Conservation (phyloP, 2,888 invertebrate species). For the Liodrosophila aerea region DNA sequence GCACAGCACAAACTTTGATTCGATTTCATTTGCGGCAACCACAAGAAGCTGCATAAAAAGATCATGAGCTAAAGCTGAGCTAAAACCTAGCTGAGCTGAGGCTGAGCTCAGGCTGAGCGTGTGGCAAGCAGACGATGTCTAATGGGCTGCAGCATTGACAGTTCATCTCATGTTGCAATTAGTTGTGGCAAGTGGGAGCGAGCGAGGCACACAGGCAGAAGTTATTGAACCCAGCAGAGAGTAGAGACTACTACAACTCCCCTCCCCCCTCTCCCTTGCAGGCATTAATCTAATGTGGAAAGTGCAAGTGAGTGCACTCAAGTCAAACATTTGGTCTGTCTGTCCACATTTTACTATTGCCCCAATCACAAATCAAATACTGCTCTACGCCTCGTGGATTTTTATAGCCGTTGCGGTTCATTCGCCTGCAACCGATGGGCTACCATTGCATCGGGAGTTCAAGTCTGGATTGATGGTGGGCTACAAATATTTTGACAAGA, state of each 20-base stretch:
- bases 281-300: constrained; percentile 57
- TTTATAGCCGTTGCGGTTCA: constrained; percentile 58
- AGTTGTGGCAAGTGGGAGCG: constrained; percentile 55
- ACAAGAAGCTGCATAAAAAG: constrained; percentile 30
- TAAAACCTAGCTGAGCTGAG: constrained; percentile 22
- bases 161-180: constrained; percentile 70
- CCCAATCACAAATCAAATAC: constrained; percentile 71
- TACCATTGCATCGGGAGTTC: constrained; percentile 14
- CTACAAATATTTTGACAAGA: constrained; percentile 65
- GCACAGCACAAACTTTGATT: constrained; percentile 60
- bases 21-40: constrained; percentile 68
- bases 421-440: constrained; percentile 33
- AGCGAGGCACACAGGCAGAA: constrained; percentile 14
- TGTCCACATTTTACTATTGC: constrained; percentile 38
- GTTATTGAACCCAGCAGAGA: constrained; percentile 61
- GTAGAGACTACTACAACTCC: background rate
- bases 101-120: constrained; percentile 47
- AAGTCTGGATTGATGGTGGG: constrained; percentile 48
- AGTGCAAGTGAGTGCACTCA: constrained; percentile 70
- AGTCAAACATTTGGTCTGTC: constrained; percentile 40
- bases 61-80: constrained; percentile 29
- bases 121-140: constrained; percentile 72
- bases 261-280: constrained; percentile 12
- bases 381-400: constrained; percentile 53
- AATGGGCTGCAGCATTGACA: constrained; percentile 65